A percentile compares a stretch with the other conserved stretches of the same genome.
Conservation (phyloP, 2,888 invertebrate genomes). For the Hemithea aestivaria region DNA sequence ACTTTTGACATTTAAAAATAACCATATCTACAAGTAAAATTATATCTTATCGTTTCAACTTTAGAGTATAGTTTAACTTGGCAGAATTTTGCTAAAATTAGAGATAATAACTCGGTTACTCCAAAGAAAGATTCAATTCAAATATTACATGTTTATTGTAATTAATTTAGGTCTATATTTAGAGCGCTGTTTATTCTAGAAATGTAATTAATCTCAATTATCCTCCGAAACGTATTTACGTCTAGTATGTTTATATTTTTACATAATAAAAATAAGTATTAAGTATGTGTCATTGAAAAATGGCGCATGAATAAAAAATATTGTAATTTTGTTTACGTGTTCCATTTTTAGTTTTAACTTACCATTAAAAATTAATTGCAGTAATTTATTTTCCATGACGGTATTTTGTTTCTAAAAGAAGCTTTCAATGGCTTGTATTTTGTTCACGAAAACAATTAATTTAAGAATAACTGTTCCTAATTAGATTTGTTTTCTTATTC, state of each 20-base stretch:
- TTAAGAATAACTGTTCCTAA: no score
- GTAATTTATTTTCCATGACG: no score
- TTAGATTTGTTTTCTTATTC: no score
- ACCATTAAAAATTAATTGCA: no score
- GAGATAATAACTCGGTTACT: conserved; percentile 9
- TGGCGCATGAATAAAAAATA: no score
- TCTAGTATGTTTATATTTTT: background rate
- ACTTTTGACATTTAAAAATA: conserved; percentile 51
- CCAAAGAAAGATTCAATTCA: conserved; percentile 11
- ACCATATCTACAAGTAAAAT: conserved; percentile 18
- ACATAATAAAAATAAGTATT: conserved; percentile 9
- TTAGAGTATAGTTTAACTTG: conserved; percentile 20
- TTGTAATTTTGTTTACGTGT: conserved; percentile 1
- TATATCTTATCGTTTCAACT: conserved; percentile 13
- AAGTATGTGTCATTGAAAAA: no score
- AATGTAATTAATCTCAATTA: conserved; percentile 10
- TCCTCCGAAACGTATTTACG: background rate
- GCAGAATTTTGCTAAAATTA: conserved; percentile 1
- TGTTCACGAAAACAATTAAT: no score
- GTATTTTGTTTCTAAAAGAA: no score
- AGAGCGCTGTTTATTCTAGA: conserved; percentile 1
- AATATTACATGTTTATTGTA: conserved; percentile 5
- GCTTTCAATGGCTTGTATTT: no score
- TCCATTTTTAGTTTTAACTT: no score
- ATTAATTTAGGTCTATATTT: conserved; percentile 4